Percentiles rank a stretch among this genome's conserved stretches.
phyloP scores from a whole-genome alignment of 2,113 vertebrate species.

The Pelecanus crispus region DNA sequence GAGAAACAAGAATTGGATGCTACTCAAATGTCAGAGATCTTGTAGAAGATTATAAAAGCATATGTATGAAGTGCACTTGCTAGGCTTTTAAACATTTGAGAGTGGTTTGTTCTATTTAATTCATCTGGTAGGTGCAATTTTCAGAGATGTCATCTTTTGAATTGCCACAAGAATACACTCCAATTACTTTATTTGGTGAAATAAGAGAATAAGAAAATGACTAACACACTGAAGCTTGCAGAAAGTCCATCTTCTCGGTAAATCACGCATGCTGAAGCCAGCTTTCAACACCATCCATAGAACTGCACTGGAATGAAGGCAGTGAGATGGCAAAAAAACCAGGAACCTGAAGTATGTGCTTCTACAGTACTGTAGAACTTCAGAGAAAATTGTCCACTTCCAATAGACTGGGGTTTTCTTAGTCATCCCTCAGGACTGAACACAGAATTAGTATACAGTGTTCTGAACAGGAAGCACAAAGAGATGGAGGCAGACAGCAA shows the following conservation, averaged over 20 bases:
- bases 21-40: neutral
- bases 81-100: neutral
- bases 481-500: neutral
- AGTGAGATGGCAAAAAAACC: neutral
- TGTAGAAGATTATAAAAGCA: neutral
- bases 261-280: neutral
- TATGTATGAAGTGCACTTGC: neutral
- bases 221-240: neutral
- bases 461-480: accelerated
- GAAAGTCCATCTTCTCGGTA: neutral
- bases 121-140: neutral
- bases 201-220: neutral
- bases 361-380: neutral
- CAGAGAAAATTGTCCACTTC: neutral
- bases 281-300: neutral
- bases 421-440: neutral
- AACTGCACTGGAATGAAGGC: neutral
- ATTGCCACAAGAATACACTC: neutral
- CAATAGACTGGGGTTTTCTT: neutral
- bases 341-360: no score
- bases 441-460: accelerated
- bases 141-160: neutral
- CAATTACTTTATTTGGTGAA: neutral
- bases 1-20: neutral
- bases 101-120: neutral